Conservation (phyloP, 1,140 invertebrate species). For the Scaptomyza montana region DNA sequence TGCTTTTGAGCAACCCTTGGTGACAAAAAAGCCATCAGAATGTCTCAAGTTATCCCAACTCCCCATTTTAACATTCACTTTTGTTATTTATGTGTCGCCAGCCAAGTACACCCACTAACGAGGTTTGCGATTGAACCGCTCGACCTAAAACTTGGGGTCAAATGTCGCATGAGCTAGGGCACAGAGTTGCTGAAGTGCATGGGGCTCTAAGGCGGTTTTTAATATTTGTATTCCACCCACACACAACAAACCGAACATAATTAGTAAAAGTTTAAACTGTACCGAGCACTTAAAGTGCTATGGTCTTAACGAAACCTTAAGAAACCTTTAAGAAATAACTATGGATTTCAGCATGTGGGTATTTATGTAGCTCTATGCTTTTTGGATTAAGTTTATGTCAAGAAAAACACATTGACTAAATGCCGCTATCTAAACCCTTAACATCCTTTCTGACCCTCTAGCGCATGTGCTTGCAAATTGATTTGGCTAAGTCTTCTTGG, state of each 20-base stretch:
- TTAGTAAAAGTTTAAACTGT: conserved; percentile 27
- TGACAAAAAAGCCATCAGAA: conserved; percentile 15
- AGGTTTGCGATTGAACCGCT: not conserved
- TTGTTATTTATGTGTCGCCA: conserved; percentile 33
- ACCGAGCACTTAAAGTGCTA: no score
- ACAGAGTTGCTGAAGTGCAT: conserved; percentile 23
- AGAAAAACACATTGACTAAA: no score
- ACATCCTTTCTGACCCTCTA: no score
- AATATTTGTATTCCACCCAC: not conserved
- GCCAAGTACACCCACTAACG: no score
- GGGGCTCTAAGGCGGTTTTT: not conserved
- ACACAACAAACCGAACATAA: not conserved
- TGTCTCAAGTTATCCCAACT: not conserved
- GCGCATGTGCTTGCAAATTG: no score
- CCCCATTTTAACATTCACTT: not conserved
- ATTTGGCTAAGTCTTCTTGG: no score
- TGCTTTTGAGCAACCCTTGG: conserved; percentile 3
- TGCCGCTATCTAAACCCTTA: no score
- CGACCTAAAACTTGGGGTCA: conserved; percentile 46
- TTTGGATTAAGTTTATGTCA: no score
- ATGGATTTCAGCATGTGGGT: no score
- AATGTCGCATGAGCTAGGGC: conserved; percentile 40
- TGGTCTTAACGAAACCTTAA: no score
- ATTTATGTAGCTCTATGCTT: no score
- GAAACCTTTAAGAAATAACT: no score